phyloP scores from a whole-genome alignment of 2,888 invertebrate genomes.

The Lepidochrysops patricia region DNA sequence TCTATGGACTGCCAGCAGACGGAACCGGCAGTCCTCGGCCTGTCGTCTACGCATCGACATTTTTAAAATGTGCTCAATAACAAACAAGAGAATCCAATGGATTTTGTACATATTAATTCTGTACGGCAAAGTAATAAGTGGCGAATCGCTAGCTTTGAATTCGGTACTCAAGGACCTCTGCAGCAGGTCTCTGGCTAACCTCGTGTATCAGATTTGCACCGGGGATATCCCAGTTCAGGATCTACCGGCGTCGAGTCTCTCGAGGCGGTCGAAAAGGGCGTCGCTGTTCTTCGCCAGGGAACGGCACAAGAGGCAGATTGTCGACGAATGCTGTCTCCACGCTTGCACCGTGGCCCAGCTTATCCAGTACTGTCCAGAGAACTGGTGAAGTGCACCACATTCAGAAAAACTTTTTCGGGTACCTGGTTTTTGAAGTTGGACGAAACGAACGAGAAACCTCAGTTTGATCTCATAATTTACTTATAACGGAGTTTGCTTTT shows the following conservation, averaged over 20 bases:
- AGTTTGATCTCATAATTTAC: constrained; percentile 26
- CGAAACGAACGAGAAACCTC: constrained; percentile 17
- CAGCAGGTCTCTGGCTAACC: constrained; percentile 37
- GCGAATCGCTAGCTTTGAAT: constrained; percentile 39
- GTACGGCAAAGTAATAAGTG: constrained; percentile 32
- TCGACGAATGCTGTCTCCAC: constrained; percentile 47
- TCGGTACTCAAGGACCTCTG: constrained; percentile 42
- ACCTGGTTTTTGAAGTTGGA: neutral
- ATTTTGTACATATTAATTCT: constrained; percentile 38
- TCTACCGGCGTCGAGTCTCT: constrained; percentile 32
- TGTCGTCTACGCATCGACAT: constrained; percentile 31
- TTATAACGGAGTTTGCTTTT: constrained; percentile 7
- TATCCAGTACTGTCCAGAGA: constrained; percentile 55
- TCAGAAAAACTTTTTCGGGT: neutral
- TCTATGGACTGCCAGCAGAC: constrained; percentile 44
- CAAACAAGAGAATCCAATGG: constrained; percentile 33
- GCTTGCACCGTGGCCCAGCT: constrained; percentile 50
- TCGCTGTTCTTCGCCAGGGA: constrained; percentile 36
- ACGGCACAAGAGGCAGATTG: constrained; percentile 43
- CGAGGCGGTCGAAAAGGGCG: constrained; percentile 43
- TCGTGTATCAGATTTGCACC: constrained; percentile 45
- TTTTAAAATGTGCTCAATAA: constrained; percentile 37
- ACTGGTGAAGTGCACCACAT: constrained; percentile 39
- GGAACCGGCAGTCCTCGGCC: constrained; percentile 51
- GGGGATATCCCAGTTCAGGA: constrained; percentile 37